These are phyloP conservation scores for Nezara viridula DNA, from an alignment of 2,888 invertebrate genomes.

Conservation along the genomic window DNA sequence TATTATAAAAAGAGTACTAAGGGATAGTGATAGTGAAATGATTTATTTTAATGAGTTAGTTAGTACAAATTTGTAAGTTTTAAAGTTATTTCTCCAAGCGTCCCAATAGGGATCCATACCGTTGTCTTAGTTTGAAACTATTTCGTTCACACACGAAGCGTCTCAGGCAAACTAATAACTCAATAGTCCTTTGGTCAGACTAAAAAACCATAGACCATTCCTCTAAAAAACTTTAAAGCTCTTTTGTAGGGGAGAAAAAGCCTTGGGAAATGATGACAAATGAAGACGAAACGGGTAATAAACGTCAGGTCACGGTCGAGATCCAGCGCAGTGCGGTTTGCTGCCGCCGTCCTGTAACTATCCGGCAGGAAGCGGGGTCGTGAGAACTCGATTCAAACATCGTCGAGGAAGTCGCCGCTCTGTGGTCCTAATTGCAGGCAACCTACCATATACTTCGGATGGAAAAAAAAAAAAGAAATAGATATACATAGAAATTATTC, in stretches of 20 bases:
- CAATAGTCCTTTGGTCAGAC: no score
- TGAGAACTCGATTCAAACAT: constrained; percentile 6
- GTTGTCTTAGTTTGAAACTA: no score
- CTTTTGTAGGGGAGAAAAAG: neutral
- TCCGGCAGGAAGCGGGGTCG: constrained; percentile 7
- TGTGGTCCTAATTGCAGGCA: neutral
- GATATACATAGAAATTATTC: neutral
- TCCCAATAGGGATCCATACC: no score
- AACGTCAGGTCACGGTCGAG: constrained; percentile 24
- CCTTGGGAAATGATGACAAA: neutral
- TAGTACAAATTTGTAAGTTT: no score
- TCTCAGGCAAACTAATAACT: neutral
- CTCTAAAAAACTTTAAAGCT: neutral
- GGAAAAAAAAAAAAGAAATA: neutral
- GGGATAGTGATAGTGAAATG: no score
- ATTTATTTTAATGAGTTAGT: no score
- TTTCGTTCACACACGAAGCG: no score
- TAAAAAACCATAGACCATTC: neutral
- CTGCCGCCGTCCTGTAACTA: neutral
- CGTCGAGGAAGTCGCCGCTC: neutral
- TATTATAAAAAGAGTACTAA: no score
- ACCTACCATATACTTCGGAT: neutral
- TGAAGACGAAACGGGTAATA: constrained; percentile 36
- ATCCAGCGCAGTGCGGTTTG: neutral
- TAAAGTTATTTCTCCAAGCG: no score